Evolutionary conservation across 2,113 vertebrate species (phyloP).

Genomic region (Tachycineta bicolor): DNA sequence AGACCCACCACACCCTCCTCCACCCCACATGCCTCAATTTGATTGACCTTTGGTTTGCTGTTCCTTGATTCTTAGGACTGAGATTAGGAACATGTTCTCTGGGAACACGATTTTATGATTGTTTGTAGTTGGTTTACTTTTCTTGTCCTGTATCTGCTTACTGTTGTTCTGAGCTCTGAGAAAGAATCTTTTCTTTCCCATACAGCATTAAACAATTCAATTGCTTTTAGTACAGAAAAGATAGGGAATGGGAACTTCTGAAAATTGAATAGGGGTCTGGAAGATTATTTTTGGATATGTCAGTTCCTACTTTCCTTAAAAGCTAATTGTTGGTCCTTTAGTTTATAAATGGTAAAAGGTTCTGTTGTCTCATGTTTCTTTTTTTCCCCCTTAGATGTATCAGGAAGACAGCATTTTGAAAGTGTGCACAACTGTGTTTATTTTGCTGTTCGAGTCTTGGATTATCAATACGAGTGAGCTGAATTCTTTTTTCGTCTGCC

Average conservation of each 20-base stretch:
- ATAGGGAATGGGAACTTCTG: not conserved
- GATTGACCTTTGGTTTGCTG: not conserved
- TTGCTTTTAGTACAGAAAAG: not conserved
- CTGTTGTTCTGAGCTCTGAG: not conserved
- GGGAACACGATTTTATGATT: not conserved
- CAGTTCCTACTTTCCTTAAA: not conserved
- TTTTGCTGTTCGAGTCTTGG: constrained; percentile 92
- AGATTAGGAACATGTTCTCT: not conserved
- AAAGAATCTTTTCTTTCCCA: not conserved
- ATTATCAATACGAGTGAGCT: constrained; percentile 93
- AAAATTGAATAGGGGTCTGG: not conserved
- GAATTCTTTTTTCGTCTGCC: not conserved
- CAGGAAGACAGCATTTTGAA: constrained; percentile 84
- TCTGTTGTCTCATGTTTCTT: not conserved
- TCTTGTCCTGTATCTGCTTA: not conserved
- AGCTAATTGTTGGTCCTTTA: not conserved
- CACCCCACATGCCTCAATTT: not conserved
- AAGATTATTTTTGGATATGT: not conserved
- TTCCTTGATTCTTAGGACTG: not conserved
- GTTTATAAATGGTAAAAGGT: not conserved
- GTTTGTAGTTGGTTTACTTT: not conserved
- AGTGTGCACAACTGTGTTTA: constrained; percentile 95
- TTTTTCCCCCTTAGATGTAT: constrained; percentile 70
- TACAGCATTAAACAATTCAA: not conserved
- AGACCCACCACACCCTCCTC: not conserved